Percentiles rank a stretch among this genome's conserved stretches.
These are phyloP conservation scores for Spodoptera picta DNA, from an alignment of 2,888 invertebrate species.

Conservation along the genomic window DNA sequence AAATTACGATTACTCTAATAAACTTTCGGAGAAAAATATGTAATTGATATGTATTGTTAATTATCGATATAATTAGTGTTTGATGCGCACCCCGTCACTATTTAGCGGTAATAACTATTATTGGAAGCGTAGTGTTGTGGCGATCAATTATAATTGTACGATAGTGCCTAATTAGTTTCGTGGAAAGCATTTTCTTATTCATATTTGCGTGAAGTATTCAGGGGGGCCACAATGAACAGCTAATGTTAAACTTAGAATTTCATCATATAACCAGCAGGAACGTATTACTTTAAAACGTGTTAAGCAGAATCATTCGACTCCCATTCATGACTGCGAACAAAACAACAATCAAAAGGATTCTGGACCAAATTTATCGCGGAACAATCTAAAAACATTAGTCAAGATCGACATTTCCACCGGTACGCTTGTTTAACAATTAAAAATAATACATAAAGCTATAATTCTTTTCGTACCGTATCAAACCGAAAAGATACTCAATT, in stretches of 20 bases:
- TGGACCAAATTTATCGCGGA: slow-evolving; percentile 42
- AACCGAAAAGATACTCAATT: slow-evolving; percentile 72
- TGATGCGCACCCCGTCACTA: slow-evolving; percentile 44
- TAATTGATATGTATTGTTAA: slow-evolving; percentile 52
- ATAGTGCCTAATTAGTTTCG: slow-evolving; percentile 8
- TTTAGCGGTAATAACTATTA: slow-evolving; percentile 39
- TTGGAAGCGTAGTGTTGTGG: slow-evolving; percentile 16
- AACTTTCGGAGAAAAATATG: slow-evolving; percentile 46
- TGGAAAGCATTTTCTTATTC: background rate
- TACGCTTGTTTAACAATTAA: slow-evolving; percentile 61
- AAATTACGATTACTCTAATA: slow-evolving; percentile 35
- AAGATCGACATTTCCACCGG: slow-evolving; percentile 47
- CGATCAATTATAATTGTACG: slow-evolving; percentile 9
- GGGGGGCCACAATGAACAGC: too few relatives aligned
- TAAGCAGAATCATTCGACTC: background rate
- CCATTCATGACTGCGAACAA: slow-evolving; percentile 32
- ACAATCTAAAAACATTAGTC: slow-evolving; percentile 55
- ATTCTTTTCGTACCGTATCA: slow-evolving; percentile 68
- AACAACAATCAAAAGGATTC: slow-evolving; percentile 34
- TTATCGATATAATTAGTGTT: slow-evolving; percentile 54
- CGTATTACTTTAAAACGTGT: too few relatives aligned
- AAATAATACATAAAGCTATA: slow-evolving; percentile 65
- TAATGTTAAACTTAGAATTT: too few relatives aligned
- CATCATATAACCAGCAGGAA: too few relatives aligned
- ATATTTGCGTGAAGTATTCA: background rate